Evolutionary conservation across 2,888 invertebrate genomes (phyloP), one percentile per base, ranked within the genome.

Genomic region (Harpagoxenus sublaevis): DNA sequence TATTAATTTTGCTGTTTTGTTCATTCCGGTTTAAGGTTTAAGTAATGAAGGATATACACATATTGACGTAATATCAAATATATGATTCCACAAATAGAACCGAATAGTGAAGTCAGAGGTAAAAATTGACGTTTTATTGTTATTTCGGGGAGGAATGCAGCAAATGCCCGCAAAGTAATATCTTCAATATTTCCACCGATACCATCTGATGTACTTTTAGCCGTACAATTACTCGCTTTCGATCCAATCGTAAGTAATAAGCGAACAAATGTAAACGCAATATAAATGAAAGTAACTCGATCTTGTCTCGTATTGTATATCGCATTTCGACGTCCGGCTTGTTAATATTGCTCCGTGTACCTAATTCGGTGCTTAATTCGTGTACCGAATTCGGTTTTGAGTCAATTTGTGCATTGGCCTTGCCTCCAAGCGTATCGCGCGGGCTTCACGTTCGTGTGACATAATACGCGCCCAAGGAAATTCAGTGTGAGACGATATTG

Each of bases 401-500:
- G 31, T 81, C 79, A 73, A 73, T 71, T 79, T 73, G 57, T 73
- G 57, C 48, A 60, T 35, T 31, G 55, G 53, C n/a, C 39, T 60
- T n/a, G 23, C 60, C 48, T 60, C 39, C 35, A 39, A 23, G 48
- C 23, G 23, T 48, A 57, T 23, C 23, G 23, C 55, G 45, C n/a
- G 48, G 9, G 2, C 9, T 35, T 15, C n/a, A 48, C 60, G 39
- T 10, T 57, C 28, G 48, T 48, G 81, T 45, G 53, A 71, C 62
- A 71, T 79, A 73, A 66, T 83, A 73, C 55, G 48, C 39, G 53
- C 57, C 48, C 71, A 83, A 89, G 89, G 86, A 89, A 79, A 84
- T 83, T 84, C 87, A 65, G 31, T 55, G 60, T 42, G 65, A 62
- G 71, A 71, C 81, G 85, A 68, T 73, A 70, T 53, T 74, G 62